Evolutionary conservation across 2,888 invertebrate genomes (phyloP).

Genomic region (Priocnemis perturbator): DNA sequence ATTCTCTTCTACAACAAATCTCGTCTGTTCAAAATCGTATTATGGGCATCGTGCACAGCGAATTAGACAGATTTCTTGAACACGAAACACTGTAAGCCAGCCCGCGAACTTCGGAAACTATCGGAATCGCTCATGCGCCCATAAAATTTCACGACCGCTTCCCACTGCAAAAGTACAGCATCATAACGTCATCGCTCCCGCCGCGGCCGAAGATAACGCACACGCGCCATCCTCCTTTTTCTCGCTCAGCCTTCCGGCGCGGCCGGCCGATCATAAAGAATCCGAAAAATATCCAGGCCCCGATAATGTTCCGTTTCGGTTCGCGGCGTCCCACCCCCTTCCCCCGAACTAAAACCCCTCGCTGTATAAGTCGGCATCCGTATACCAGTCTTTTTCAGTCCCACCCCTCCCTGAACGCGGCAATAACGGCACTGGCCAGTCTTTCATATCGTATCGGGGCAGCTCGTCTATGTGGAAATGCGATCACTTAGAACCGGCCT

Average conservation of each 20-base stretch:
- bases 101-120: no score
- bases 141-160: no score
- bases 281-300: slow-evolving; percentile 59
- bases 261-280: slow-evolving; percentile 57
- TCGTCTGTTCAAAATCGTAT: no score
- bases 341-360: background rate
- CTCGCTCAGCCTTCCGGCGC: background rate
- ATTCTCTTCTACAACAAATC: no score
- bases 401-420: slow-evolving; percentile 40
- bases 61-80: no score
- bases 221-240: slow-evolving; percentile 18
- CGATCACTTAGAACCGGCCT: slow-evolving; percentile 74
- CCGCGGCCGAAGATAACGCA: no score
- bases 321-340: slow-evolving; percentile 12
- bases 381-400: slow-evolving; percentile 34
- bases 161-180: no score
- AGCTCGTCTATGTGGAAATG: slow-evolving; percentile 75
- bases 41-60: no score
- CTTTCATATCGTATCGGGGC: slow-evolving; percentile 70
- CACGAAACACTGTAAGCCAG: no score
- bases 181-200: no score
- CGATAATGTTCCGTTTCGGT: slow-evolving; percentile 54
- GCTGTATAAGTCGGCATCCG: background rate
- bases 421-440: slow-evolving; percentile 64
- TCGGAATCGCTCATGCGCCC: no score